Evolutionary conservation across 2,888 invertebrate species (phyloP).

Genomic region (Dryobotodes eremita): DNA sequence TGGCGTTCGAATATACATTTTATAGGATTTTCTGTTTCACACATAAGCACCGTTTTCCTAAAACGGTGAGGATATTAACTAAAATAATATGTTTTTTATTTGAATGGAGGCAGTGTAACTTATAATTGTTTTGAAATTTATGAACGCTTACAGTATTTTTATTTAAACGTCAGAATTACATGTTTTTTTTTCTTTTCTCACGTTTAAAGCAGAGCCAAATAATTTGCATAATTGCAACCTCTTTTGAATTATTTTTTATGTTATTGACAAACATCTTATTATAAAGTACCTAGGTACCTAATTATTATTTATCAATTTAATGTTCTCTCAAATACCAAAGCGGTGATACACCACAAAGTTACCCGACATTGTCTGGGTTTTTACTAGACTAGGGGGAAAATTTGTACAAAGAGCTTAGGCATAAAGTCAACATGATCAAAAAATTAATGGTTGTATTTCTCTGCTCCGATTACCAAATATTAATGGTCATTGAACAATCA

Average conservation of each 20-base stretch:
- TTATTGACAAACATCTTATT: background rate
- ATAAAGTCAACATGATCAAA: conserved; percentile 9
- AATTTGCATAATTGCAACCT: background rate
- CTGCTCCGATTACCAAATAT: conserved; percentile 14
- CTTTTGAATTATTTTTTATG: background rate
- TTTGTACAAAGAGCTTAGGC: conserved; percentile 18
- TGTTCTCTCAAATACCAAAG: conserved; percentile 2
- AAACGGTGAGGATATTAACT: background rate
- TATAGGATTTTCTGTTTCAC: conserved; percentile 1
- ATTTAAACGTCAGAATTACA: background rate
- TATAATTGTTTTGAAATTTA: background rate
- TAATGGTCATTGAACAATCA: conserved; percentile 13
- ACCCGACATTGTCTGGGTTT: conserved; percentile 13
- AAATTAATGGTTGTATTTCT: conserved; percentile 22
- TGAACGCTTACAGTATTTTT: background rate
- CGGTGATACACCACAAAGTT: conserved; percentile 26
- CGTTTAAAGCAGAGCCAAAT: too few species aligned
- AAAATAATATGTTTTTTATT: conserved; percentile 31
- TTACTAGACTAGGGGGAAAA: conserved; percentile 9
- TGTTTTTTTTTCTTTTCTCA: background rate
- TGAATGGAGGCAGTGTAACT: conserved; percentile 2
- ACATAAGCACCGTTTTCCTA: conserved; percentile 9
- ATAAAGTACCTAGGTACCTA: too few species aligned
- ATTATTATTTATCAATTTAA: conserved; percentile 4
- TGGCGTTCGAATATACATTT: conserved; percentile 21